Conservation (phyloP, 64 coral and sea anemone species). For the Actinia equina region DNA sequence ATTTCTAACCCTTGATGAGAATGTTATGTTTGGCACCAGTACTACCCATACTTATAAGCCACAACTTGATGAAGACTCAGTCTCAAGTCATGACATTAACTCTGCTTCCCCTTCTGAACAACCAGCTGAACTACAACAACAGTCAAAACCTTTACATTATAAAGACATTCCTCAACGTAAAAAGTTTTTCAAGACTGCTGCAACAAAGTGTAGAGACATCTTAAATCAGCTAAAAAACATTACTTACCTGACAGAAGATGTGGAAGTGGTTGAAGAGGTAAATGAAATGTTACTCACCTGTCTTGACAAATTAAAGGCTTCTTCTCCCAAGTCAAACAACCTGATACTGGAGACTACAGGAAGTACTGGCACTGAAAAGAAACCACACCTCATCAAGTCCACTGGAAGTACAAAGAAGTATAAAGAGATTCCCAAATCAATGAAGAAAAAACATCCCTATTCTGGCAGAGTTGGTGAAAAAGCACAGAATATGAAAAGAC, state of each 20-base stretch:
- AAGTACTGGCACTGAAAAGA: neutral
- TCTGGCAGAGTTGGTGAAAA: neutral
- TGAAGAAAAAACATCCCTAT: neutral
- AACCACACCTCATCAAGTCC: neutral
- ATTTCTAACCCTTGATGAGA: conserved; percentile 31
- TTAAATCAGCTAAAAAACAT: neutral
- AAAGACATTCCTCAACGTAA: neutral
- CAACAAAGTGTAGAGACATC: neutral
- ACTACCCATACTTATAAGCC: neutral
- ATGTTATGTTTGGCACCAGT: conserved; percentile 3
- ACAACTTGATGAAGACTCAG: neutral
- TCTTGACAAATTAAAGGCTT: neutral
- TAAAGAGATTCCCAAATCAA: neutral
- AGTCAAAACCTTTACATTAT: neutral
- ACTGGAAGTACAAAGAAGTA: neutral
- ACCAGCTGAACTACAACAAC: neutral
- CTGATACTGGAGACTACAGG: neutral
- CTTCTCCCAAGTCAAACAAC: neutral
- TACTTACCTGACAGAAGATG: neutral
- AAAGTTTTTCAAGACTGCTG: neutral
- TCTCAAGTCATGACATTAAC: neutral
- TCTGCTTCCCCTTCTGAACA: neutral
- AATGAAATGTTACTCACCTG: neutral
- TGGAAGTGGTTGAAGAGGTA: neutral
- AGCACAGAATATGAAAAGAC: neutral